Conservation (phyloP, 53 echinoderm and acorn worm genomes). For the Echinometra lucunter region DNA sequence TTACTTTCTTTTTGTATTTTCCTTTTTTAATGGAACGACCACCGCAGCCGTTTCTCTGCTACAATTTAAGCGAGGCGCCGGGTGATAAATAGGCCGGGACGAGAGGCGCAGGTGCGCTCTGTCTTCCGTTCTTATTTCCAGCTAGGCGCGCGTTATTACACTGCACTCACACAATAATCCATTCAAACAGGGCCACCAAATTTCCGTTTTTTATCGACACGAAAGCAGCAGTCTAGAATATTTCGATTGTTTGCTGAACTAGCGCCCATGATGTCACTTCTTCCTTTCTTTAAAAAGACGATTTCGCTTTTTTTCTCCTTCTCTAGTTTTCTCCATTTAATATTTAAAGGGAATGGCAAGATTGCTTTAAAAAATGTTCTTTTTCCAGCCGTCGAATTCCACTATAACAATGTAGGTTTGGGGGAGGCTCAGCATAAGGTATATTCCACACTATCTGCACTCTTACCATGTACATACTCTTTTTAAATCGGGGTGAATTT, state of each 20-base stretch:
- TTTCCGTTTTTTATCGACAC: constrained; percentile 68
- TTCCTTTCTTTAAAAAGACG: background rate
- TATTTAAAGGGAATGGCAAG: background rate
- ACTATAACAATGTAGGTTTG: background rate
- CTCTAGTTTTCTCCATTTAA: background rate
- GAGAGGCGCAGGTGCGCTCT: constrained; percentile 48
- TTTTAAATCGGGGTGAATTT: too few relatives aligned
- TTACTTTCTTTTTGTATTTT: background rate
- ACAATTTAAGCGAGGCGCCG: constrained; percentile 41
- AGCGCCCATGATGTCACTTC: constrained; percentile 46
- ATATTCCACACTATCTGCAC: too few relatives aligned
- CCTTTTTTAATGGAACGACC: background rate
- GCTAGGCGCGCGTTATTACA: constrained; percentile 50
- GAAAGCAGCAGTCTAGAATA: constrained; percentile 1
- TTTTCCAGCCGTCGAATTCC: background rate
- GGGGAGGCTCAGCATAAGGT: background rate
- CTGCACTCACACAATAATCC: constrained; percentile 53
- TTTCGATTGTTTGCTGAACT: constrained; percentile 51
- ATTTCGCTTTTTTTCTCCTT: background rate
- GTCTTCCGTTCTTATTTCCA: constrained; percentile 58
- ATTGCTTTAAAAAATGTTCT: background rate
- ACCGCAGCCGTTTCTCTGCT: background rate
- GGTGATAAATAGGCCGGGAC: constrained; percentile 63
- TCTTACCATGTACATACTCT: too few relatives aligned
- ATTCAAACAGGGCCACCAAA: constrained; percentile 51